These are phyloP conservation scores for Saccostrea echinata DNA, from an alignment of 1,140 invertebrate species.

Conservation along the genomic window DNA sequence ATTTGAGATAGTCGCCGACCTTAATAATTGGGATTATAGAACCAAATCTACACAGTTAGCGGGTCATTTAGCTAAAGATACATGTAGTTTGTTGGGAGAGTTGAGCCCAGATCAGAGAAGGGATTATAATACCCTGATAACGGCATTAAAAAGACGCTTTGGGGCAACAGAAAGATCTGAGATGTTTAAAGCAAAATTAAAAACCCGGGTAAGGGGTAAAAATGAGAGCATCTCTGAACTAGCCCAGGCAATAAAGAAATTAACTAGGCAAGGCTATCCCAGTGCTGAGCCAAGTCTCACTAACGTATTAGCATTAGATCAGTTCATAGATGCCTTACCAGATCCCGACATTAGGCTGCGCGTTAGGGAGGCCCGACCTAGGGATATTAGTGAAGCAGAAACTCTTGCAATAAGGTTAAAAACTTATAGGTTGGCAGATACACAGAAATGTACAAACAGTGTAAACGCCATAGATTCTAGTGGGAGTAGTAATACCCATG, in stretches of 20 bases:
- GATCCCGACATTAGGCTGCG: slow-evolving; percentile 47
- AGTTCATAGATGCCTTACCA: slow-evolving; percentile 42
- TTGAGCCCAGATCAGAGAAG: slow-evolving; percentile 12
- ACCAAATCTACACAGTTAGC: slow-evolving; percentile 44
- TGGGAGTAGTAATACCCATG: neutral
- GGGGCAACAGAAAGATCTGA: slow-evolving; percentile 40
- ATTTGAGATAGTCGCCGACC: slow-evolving; percentile 35
- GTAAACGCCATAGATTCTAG: no score
- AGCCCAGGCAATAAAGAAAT: slow-evolving; percentile 40
- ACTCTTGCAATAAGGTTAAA: slow-evolving; percentile 42
- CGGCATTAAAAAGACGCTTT: slow-evolving; percentile 34
- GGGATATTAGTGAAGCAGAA: slow-evolving; percentile 45
- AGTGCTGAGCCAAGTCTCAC: slow-evolving; percentile 42
- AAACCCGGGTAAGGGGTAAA: slow-evolving; percentile 41
- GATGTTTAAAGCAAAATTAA: slow-evolving; percentile 37
- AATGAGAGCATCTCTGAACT: slow-evolving; percentile 44
- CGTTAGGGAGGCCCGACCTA: slow-evolving; percentile 40
- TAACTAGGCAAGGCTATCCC: slow-evolving; percentile 41
- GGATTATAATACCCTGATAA: slow-evolving; percentile 41
- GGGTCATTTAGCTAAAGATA: slow-evolving; percentile 33
- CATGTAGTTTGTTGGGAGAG: slow-evolving; percentile 34
- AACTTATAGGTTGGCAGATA: slow-evolving; percentile 4
- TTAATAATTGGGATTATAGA: slow-evolving; percentile 45
- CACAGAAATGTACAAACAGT: neutral
- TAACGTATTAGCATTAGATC: slow-evolving; percentile 39